Base-by-base conservation (phyloP, 2,888 invertebrate species). In the Koerneria pararmatus region DNA sequence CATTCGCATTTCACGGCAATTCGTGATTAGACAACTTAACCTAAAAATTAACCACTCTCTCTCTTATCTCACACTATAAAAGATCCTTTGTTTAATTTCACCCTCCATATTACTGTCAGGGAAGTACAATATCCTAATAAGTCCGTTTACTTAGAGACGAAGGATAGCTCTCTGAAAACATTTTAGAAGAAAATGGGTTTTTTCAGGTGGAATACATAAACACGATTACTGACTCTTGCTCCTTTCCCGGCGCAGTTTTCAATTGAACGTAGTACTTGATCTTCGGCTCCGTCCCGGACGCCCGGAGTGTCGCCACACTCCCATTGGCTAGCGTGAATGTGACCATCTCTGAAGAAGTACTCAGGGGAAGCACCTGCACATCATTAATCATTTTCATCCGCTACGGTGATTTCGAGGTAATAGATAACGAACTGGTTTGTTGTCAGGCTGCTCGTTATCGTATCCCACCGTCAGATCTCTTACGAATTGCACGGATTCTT, bases 241-340 rank as follows among this genome's bases (percentile, higher is more conserved):
- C 74, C 53, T 77, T 80, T 69, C 82, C 83, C 2, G 82, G 79
- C 3, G 76, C 73, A 2, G 82, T 82, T 57, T 72, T 78, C 66
- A 93, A 87, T 85, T 95, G 98, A 0, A 92, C 91, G 86, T 99
- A 99, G 85, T 95, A 99, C 86, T 99, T 99, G 79, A 99, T 89
- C 85, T 99, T 99, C 51, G 98, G 98, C 84, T 99, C 98, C 0
- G 98, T 99, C 56, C 98, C 98, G 84, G 95, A 95, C 0, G 95
- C 94, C 73, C 98, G 88, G 37, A 99, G 85, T 0, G 94, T 95
- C 1, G 91, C 88, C 71, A 92, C 88, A 0, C 93, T 94, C 56
- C 82, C 82, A 85, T 91, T 92, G 63, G 87, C 87, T 84, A 97
- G 93, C 8, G 88, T 89, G 84, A 98, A 93, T 11, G 94, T 94